Evolutionary conservation across 2,888 invertebrate genomes (phyloP).

Genomic region (Synergus umbraculus): DNA sequence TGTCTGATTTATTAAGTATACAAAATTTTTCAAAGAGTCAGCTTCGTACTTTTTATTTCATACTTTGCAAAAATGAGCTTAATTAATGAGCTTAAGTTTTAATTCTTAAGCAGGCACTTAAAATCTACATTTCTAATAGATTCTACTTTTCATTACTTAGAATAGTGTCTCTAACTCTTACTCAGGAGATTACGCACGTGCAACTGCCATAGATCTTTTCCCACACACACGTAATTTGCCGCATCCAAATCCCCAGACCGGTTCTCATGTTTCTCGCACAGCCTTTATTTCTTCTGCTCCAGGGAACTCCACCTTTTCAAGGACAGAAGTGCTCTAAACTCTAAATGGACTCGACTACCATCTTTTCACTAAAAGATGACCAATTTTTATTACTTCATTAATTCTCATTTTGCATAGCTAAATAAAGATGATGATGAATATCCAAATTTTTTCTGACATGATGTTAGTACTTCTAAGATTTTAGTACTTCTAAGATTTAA

Average conservation of each 20-base stretch:
- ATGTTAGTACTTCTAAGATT: background rate
- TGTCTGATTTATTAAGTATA: too few relatives aligned
- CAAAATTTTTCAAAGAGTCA: too few relatives aligned
- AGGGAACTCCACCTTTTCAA: conserved; percentile 35
- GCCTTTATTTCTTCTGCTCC: background rate
- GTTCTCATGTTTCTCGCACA: conserved; percentile 34
- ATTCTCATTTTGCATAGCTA: background rate
- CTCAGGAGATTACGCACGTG: conserved; percentile 10
- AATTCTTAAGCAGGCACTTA: background rate
- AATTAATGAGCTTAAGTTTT: background rate
- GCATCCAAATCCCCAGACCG: conserved; percentile 43
- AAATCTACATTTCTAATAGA: background rate
- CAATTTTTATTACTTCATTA: background rate
- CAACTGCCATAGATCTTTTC: conserved; percentile 41
- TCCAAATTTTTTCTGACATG: background rate
- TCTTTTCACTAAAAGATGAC: background rate
- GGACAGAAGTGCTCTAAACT: conserved; percentile 18
- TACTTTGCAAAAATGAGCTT: background rate
- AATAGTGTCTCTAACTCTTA: background rate
- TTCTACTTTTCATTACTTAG: background rate
- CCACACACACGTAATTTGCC: conserved; percentile 38
- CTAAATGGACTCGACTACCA: background rate
- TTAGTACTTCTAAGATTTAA: background rate
- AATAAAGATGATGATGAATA: background rate
- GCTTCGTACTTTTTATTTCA: too few relatives aligned